A percentile compares a stretch with the other conserved stretches of the same genome.
phyloP scores from a whole-genome alignment of 2,888 invertebrate species.

The Lepidonotus clava region DNA sequence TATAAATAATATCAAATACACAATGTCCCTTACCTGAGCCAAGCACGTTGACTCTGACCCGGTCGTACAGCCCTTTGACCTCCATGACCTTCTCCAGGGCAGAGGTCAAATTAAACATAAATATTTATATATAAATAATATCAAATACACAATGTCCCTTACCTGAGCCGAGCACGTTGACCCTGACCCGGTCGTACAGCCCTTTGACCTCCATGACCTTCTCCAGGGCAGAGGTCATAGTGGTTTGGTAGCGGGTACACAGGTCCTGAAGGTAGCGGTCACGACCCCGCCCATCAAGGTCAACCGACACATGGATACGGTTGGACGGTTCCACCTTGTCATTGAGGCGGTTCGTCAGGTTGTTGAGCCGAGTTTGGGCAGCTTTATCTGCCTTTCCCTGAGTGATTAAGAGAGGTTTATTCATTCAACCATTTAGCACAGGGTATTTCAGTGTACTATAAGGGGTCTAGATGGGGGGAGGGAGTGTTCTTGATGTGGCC shows the following conservation, averaged over 20 bases:
- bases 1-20: neutral
- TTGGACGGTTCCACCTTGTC: constrained; percentile 38
- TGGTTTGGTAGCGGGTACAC: neutral
- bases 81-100: constrained; percentile 37
- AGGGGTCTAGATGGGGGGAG: too few species aligned
- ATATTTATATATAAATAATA: too few species aligned
- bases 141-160: neutral
- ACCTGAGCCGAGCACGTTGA: constrained; percentile 49
- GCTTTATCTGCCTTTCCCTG: constrained; percentile 40
- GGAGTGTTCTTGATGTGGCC: too few species aligned
- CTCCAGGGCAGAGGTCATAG: constrained; percentile 24
- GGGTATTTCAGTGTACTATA: too few species aligned
- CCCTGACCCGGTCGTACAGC: constrained; percentile 3
- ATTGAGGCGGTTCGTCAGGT: constrained; percentile 35
- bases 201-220: constrained; percentile 5
- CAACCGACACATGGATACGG: constrained; percentile 20
- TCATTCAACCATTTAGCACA: too few species aligned
- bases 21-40: constrained; percentile 41
- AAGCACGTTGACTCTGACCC: constrained; percentile 12
- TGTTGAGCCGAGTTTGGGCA: constrained; percentile 44
- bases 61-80: neutral
- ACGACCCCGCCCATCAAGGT: constrained; percentile 19
- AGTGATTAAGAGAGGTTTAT: neutral
- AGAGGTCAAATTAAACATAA: too few species aligned
- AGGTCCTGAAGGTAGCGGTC: constrained; percentile 46